These are phyloP conservation scores for Drosophila orena DNA, from an alignment of 1,140 invertebrate species.

Conservation along the genomic window DNA sequence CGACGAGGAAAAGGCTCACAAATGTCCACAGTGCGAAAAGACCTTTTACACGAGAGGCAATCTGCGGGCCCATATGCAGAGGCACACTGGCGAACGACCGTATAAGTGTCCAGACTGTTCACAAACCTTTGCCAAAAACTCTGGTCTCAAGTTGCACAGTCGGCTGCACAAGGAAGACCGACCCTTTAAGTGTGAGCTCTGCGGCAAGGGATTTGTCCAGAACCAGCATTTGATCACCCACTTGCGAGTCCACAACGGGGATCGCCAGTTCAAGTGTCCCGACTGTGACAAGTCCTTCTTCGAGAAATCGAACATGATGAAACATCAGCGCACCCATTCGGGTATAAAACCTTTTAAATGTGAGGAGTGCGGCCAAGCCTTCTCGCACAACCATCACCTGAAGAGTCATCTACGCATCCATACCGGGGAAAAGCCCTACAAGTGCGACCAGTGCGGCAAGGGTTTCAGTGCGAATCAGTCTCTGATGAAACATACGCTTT, in stretches of 20 bases:
- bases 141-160: conserved; percentile 34
- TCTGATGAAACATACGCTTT: conserved; percentile 28
- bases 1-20: conserved; percentile 23
- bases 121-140: conserved; percentile 33
- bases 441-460: conserved; percentile 31
- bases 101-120: conserved; percentile 30
- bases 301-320: conserved; percentile 51
- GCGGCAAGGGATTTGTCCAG: conserved; percentile 34
- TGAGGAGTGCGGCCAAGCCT: conserved; percentile 26
- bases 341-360: conserved; percentile 41
- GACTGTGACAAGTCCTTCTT: conserved; percentile 53
- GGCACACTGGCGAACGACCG: conserved; percentile 34
- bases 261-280: conserved; percentile 40
- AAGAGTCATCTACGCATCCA: conserved; percentile 40
- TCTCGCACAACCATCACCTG: conserved; percentile 42
- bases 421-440: conserved; percentile 48
- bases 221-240: conserved; percentile 39
- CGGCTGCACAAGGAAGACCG: conserved; percentile 36
- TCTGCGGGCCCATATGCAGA: conserved; percentile 23
- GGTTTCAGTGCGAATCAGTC: conserved; percentile 46
- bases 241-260: conserved; percentile 36
- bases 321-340: conserved; percentile 39
- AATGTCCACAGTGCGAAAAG: conserved; percentile 33
- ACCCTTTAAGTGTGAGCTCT: conserved; percentile 34
- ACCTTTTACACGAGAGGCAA: conserved; percentile 17